Evolutionary conservation across 2,888 invertebrate genomes (phyloP).

Genomic region (Spodoptera exigua): DNA sequence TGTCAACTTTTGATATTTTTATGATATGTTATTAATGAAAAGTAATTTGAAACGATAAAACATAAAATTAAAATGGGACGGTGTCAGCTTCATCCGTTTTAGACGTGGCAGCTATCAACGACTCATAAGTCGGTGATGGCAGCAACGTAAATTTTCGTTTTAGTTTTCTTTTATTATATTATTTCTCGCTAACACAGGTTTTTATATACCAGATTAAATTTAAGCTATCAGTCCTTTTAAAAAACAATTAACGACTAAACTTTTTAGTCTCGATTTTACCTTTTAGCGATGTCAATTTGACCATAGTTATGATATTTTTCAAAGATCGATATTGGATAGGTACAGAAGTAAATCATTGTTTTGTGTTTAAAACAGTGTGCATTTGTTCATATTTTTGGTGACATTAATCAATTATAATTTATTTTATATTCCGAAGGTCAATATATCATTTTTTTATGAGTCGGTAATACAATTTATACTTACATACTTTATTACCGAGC

Average conservation of each 20-base stretch:
- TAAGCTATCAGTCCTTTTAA: neutral
- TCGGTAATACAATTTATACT: too few species aligned
- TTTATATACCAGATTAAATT: neutral
- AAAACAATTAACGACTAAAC: neutral
- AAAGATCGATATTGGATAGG: too few species aligned
- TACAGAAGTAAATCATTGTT: too few species aligned
- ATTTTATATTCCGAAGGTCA: too few species aligned
- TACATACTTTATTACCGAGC: too few species aligned
- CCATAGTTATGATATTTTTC: too few species aligned
- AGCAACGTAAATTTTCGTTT: neutral
- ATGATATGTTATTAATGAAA: neutral
- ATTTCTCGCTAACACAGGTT: neutral
- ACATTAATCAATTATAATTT: too few species aligned
- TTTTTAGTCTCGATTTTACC: too few species aligned
- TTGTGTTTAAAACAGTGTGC: too few species aligned
- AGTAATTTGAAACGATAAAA: constrained; percentile 2
- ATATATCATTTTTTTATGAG: too few species aligned
- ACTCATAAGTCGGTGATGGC: neutral
- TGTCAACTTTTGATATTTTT: neutral
- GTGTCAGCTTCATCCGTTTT: constrained; percentile 2
- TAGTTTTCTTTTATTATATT: neutral
- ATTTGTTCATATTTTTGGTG: too few species aligned
- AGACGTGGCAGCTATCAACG: constrained; percentile 1
- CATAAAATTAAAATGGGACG: neutral
- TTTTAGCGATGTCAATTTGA: too few species aligned